phyloP scores from a whole-genome alignment of 2,888 invertebrate genomes.

The Trachelus iudaicus region DNA sequence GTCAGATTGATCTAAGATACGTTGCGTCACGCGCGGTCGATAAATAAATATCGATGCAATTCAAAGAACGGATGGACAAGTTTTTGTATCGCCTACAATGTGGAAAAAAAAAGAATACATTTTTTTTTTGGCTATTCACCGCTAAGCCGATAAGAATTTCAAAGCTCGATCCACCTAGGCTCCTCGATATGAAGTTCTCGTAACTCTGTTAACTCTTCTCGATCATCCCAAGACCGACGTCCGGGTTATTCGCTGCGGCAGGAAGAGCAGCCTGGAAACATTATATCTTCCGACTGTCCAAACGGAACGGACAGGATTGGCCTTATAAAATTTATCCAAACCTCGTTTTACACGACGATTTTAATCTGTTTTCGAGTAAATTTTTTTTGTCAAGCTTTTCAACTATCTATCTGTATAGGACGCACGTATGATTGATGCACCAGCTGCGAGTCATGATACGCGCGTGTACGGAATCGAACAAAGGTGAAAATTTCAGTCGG shows the following conservation, averaged over 20 bases:
- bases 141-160: not conserved
- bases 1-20: not conserved
- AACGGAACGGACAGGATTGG: not conserved
- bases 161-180: not conserved
- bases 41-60: not conserved
- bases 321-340: not conserved
- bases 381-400: not conserved
- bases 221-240: not conserved
- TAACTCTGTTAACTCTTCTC: not conserved
- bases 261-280: not conserved
- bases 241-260: not conserved
- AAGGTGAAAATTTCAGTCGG: not conserved
- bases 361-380: not conserved
- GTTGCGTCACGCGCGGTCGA: not conserved
- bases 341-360: not conserved
- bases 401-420: not conserved
- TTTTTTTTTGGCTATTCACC: not conserved
- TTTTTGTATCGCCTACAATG: not conserved
- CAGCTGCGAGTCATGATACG: not conserved
- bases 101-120: not conserved
- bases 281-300: not conserved
- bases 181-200: not conserved
- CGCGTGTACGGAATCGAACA: not conserved
- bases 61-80: not conserved
- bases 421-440: not conserved